Evolutionary conservation across 2,888 invertebrate genomes (phyloP), one percentile per base, ranked within the genome.

Genomic region (Drosophila koepferae): DNA sequence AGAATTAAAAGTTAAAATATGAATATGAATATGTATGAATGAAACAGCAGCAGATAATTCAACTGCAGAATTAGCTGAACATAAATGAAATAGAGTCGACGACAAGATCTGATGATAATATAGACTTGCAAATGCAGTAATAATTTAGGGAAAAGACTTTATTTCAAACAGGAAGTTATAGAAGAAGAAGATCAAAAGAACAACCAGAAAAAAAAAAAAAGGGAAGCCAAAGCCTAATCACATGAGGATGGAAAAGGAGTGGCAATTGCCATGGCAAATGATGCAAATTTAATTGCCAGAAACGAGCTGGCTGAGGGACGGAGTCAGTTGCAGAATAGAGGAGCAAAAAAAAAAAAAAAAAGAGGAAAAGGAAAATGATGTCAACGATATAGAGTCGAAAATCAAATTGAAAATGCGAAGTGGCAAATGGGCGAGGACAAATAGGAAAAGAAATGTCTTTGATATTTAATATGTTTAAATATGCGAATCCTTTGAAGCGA

Each of bases 401-500:
- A 76, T 72, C 64, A 72, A 77, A 77, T 77, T 72, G 67, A 72
- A 72, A 68, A 18, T 31, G 58, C 44, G 44, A 63, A 75, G 67
- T 67, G 72, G 44, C 34, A 43, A 62, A 63, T 48, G 60, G 55
- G 64, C 63, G 31, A 61, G 3, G 61, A 64, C 63, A 63, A 54
- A 66, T 74, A 58, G 63, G 63, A 61, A 72, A 59, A 51, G 67
- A 77, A 86, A 75, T 89, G 90, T 90, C 89, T 86, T 86, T 86
- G 90, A 86, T 86, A 86, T 86, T 86, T 86, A 90, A 86, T 86
- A 86, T 89, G 90, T 77, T 86, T 90, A 86, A 86, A 86, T 89
- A 86, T 86, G 90, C 87, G 81, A 86, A 86, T 86, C 89, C 85
- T 75, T 89, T 82, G 88, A 82, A 88, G 90, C 90, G 74, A 81